phyloP scores from a whole-genome alignment of 2,888 invertebrate species.

The Dimorphilus gyrociliatus region DNA sequence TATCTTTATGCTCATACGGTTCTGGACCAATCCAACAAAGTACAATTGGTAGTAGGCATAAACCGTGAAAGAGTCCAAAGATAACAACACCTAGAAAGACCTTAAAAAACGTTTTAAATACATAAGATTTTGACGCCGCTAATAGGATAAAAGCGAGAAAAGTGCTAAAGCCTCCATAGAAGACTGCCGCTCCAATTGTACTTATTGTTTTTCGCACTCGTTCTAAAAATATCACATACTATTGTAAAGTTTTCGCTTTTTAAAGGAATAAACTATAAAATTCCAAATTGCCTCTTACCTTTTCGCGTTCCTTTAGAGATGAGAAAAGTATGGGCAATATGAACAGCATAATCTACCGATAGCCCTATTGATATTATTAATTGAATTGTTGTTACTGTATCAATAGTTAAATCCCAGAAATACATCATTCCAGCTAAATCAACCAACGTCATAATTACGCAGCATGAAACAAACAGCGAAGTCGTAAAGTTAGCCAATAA shows the following conservation, averaged over 20 bases:
- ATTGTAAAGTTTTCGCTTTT: no score
- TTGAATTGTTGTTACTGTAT: constrained; percentile 62
- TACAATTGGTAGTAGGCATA: constrained; percentile 56
- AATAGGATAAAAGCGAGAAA: constrained; percentile 55
- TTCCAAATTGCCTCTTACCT: constrained; percentile 27
- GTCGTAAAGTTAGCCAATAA: constrained; percentile 59
- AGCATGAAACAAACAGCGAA: constrained; percentile 56
- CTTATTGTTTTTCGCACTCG: constrained; percentile 46
- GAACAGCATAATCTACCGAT: constrained; percentile 61
- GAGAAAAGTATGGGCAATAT: constrained; percentile 55
- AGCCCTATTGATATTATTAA: constrained; percentile 62
- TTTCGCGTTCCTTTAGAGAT: constrained; percentile 44
- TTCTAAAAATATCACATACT: no score
- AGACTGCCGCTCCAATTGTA: constrained; percentile 57
- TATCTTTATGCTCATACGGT: no score
- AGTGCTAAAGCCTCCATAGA: constrained; percentile 61
- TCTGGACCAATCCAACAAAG: constrained; percentile 55
- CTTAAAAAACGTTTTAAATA: constrained; percentile 56
- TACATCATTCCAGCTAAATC: constrained; percentile 42
- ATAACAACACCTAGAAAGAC: constrained; percentile 58
- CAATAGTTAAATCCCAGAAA: constrained; percentile 62
- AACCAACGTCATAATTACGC: constrained; percentile 49
- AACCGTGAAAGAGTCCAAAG: constrained; percentile 61
- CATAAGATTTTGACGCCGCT: constrained; percentile 54
- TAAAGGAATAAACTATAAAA: no score